Evolutionary conservation across 2,113 vertebrate species (phyloP).

Genomic region (Promerops cafer): DNA sequence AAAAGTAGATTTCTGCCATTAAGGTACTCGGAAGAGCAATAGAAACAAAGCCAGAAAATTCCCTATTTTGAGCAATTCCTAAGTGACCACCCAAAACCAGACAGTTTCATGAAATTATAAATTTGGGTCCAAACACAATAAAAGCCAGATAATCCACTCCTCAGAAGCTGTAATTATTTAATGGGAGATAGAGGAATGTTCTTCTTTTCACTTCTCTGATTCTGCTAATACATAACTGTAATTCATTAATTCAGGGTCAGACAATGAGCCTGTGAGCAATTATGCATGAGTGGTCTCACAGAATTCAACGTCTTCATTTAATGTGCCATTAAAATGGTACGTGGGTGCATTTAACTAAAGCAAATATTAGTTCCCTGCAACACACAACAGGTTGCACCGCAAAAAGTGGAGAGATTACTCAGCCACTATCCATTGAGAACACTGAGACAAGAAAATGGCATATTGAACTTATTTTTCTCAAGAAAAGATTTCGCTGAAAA

Average conservation of each 20-base stretch:
- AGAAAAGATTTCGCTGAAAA: neutral
- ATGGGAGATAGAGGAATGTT: neutral
- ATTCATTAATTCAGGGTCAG: constrained; percentile 57
- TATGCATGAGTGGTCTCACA: constrained; percentile 32
- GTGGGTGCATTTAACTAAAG: constrained; percentile 1
- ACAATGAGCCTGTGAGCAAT: constrained; percentile 50
- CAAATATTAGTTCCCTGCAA: neutral
- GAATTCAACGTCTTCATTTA: constrained; percentile 37
- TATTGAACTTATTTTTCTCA: neutral
- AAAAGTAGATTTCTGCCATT: neutral
- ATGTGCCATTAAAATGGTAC: constrained; percentile 29
- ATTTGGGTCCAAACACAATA: neutral
- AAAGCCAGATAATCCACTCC: neutral
- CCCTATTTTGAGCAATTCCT: neutral
- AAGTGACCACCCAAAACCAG: neutral
- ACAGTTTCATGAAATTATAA: neutral
- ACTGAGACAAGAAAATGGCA: neutral
- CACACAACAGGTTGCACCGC: neutral
- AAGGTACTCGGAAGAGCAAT: neutral
- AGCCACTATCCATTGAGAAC: neutral
- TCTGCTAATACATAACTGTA: constrained; percentile 29
- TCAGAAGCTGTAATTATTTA: neutral
- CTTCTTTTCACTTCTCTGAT: constrained; percentile 41
- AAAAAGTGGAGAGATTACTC: neutral
- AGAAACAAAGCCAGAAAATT: neutral